phyloP scores from a whole-genome alignment of 1,140 invertebrate genomes.

The Musca vetustissima region DNA sequence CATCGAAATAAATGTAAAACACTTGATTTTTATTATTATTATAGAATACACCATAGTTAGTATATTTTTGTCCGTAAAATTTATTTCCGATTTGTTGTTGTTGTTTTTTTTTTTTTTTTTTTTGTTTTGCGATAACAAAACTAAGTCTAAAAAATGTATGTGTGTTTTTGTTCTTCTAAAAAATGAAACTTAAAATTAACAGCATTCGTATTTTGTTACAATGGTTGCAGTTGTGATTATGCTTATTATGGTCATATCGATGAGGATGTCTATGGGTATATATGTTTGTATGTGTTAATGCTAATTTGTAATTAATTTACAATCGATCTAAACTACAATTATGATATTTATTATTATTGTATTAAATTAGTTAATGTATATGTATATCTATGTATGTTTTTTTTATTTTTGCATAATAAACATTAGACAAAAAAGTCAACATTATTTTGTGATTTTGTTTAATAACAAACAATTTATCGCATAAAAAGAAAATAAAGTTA shows the following conservation, averaged over 20 bases:
- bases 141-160: not conserved
- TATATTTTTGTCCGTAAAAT: not conserved
- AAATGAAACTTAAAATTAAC: too few relatives aligned
- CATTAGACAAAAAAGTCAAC: not conserved
- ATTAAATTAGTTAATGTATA: too few relatives aligned
- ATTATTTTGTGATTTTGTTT: not conserved
- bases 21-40: too few relatives aligned
- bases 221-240: too few relatives aligned
- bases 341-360: not conserved
- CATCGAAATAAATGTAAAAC: too few relatives aligned
- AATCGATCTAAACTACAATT: conserved; percentile 7
- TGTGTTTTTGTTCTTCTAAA: too few relatives aligned
- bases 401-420: too few relatives aligned
- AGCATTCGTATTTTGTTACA: too few relatives aligned
- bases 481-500: not conserved
- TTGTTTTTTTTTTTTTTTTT: not conserved
- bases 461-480: conserved; percentile 1
- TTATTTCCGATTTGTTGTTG: conserved; percentile 18
- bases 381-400: too few relatives aligned
- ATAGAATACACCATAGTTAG: not conserved
- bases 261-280: too few relatives aligned
- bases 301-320: not conserved
- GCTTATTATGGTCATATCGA: too few relatives aligned
- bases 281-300: not conserved
- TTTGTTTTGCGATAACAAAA: not conserved